phyloP scores from a whole-genome alignment of 2,113 vertebrate species.

The Psammodynastes pulverulentus region DNA sequence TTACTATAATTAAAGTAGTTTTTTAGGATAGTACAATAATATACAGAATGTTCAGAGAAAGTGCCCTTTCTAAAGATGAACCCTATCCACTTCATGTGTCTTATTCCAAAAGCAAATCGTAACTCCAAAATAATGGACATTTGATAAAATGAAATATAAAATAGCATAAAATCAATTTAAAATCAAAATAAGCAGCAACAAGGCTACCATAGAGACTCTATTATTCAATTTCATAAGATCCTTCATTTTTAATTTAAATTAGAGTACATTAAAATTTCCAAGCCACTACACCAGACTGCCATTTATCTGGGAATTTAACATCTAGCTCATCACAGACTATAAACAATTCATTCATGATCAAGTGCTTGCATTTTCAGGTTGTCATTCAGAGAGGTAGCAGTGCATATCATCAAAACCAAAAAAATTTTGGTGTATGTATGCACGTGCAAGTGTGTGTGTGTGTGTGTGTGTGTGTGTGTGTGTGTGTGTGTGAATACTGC shows the following conservation, averaged over 20 bases:
- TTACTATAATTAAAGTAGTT: neutral
- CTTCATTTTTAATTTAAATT: slow-evolving; percentile 38
- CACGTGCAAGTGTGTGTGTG: neutral
- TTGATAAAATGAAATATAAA: slow-evolving; percentile 18
- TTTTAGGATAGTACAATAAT: neutral
- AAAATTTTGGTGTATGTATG: no score
- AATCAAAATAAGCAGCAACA: slow-evolving; percentile 24
- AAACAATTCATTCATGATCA: slow-evolving; percentile 24
- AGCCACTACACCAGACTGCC: slow-evolving; percentile 12
- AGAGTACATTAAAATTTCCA: slow-evolving; percentile 25
- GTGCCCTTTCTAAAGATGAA: neutral
- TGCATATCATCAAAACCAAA: neutral
- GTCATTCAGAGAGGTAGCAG: slow-evolving; percentile 1
- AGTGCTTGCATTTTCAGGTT: slow-evolving; percentile 2
- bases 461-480: neutral
- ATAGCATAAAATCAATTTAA: slow-evolving; percentile 18
- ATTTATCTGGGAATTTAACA: slow-evolving; percentile 19
- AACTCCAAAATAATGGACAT: neutral
- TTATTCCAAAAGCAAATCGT: neutral
- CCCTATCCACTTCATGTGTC: neutral
- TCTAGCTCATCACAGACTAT: slow-evolving; percentile 16
- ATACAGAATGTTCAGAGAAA: neutral
- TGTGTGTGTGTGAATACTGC: neutral
- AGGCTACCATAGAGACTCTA: slow-evolving; percentile 11
- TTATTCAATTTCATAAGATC: slow-evolving; percentile 17